Conservation (phyloP, 2,113 vertebrate genomes). For the Morone saxatilis region DNA sequence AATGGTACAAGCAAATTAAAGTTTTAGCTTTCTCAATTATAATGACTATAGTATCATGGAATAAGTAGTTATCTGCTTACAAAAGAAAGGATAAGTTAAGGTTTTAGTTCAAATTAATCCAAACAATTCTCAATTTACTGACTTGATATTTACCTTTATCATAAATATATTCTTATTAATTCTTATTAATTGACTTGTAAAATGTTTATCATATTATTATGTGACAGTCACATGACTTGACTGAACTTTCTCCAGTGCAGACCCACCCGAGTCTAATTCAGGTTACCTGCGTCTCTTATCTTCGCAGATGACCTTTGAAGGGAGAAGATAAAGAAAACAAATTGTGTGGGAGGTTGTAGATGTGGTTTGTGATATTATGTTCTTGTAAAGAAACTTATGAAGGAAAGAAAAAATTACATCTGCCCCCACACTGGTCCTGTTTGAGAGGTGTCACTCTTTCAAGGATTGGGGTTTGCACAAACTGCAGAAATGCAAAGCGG, state of each 20-base stretch:
- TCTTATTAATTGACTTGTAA: not conserved
- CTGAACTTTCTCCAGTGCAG: slow-evolving; percentile 52
- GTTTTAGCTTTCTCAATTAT: not conserved
- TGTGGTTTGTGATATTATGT: slow-evolving; percentile 86
- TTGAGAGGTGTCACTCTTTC: slow-evolving; percentile 77
- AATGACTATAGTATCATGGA: not conserved
- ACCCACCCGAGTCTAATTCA: slow-evolving; percentile 72
- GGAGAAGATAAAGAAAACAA: slow-evolving; percentile 82
- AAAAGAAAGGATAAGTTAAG: not conserved
- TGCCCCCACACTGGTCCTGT: slow-evolving; percentile 76
- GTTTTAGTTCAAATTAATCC: not conserved
- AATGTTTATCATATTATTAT: not conserved
- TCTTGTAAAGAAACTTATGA: slow-evolving; percentile 82
- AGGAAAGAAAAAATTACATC: slow-evolving; percentile 67
- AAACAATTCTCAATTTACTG: not conserved
- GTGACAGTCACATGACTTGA: slow-evolving; percentile 30
- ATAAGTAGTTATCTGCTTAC: not conserved
- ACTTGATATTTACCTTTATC: not conserved
- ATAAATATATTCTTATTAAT: not conserved
- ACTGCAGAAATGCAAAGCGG: slow-evolving; percentile 64
- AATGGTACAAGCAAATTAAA: not conserved
- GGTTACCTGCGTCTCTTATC: slow-evolving; percentile 79
- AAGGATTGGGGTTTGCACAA: slow-evolving; percentile 75
- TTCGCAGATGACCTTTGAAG: slow-evolving; percentile 85
- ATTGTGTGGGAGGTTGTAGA: slow-evolving; percentile 85